phyloP scores from a whole-genome alignment of 2,113 vertebrate species.

The Pteropus alecto region DNA sequence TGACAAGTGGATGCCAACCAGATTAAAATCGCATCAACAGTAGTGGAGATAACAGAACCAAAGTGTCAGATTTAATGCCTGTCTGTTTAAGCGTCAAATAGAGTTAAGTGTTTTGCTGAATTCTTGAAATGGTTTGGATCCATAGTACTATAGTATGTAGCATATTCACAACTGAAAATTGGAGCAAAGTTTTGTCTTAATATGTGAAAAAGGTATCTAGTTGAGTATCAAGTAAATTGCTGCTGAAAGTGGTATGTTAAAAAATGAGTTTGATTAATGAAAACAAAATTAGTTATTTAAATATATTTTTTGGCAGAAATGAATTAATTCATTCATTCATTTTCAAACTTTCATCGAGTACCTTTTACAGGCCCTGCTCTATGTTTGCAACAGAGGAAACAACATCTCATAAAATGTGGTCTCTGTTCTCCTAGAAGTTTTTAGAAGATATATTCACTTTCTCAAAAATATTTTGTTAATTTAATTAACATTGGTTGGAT shows the following conservation, averaged over 20 bases:
- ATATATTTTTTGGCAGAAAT: not conserved
- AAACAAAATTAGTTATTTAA: not conserved
- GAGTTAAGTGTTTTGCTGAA: constrained; percentile 5
- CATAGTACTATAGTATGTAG: not conserved
- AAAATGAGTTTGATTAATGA: constrained; percentile 21
- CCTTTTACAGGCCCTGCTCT: not conserved
- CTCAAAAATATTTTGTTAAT: constrained; percentile 8
- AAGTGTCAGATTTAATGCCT: not conserved
- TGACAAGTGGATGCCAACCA: not conserved
- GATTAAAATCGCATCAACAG: not conserved
- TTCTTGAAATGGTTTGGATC: not conserved
- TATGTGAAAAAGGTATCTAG: not conserved
- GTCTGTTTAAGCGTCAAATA: not conserved
- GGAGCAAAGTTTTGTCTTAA: not conserved
- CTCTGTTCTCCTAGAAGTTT: not conserved
- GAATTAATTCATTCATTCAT: not conserved
- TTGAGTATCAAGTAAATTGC: not conserved
- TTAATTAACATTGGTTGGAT: not conserved
- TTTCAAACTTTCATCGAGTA: not conserved
- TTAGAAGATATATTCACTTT: not conserved
- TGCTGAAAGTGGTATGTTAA: not conserved
- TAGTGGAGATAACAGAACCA: not conserved
- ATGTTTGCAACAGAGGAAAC: not conserved
- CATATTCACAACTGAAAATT: not conserved
- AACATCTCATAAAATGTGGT: not conserved